These are phyloP conservation scores for Aromia moschata DNA, from an alignment of 2,888 invertebrate genomes.

Conservation along the genomic window DNA sequence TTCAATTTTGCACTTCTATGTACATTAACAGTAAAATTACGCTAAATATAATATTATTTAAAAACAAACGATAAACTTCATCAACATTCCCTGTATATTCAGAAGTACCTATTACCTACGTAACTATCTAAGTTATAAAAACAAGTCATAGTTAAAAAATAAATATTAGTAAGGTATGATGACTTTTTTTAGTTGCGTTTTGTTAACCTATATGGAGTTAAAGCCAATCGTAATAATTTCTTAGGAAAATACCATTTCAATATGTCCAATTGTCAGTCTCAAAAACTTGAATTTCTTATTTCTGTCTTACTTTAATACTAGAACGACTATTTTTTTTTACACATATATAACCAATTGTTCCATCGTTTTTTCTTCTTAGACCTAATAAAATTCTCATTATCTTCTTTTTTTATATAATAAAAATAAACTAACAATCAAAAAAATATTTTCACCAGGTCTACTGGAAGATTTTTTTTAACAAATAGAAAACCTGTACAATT, in stretches of 20 bases:
- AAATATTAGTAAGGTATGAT: constrained; percentile 18
- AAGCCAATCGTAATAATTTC: constrained; percentile 35
- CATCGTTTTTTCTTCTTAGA: constrained; percentile 17
- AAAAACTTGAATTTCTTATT: constrained; percentile 27
- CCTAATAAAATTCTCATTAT: constrained; percentile 15
- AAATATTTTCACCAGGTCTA: constrained; percentile 42
- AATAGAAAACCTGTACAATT: constrained; percentile 45
- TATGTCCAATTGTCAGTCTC: constrained; percentile 44
- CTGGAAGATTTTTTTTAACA: constrained; percentile 39
- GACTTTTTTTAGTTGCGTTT: constrained; percentile 7
- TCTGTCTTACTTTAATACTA: constrained; percentile 24
- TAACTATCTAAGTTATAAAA: constrained; percentile 23
- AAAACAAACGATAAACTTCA: background rate
- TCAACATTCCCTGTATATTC: constrained; percentile 26
- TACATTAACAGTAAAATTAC: constrained; percentile 3
- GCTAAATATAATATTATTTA: background rate
- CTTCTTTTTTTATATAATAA: constrained; percentile 22
- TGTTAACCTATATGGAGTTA: constrained; percentile 30
- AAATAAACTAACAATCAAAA: constrained; percentile 41
- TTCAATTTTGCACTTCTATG: background rate
- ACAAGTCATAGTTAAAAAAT: constrained; percentile 21
- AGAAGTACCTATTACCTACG: constrained; percentile 24
- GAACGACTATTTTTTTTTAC: constrained; percentile 16
- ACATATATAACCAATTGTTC: constrained; percentile 19
- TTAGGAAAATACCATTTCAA: constrained; percentile 33